Conservation (phyloP, 2,888 invertebrate genomes). For the Clepsis dumicolana region DNA sequence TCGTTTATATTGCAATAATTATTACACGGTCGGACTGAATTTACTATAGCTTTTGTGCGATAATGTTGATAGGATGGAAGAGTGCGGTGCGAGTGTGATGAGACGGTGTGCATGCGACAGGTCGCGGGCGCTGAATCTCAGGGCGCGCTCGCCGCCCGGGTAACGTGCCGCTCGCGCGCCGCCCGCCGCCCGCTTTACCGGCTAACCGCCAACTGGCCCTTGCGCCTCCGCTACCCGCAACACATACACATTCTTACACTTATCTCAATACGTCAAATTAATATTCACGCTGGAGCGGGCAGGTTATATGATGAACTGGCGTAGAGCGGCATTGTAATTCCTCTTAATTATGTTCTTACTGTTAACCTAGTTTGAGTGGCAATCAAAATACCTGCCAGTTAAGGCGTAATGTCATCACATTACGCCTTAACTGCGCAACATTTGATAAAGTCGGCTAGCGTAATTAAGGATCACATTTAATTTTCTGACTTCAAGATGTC, state of each 20-base stretch:
- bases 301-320: slow-evolving; percentile 33
- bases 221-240: not conserved
- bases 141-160: slow-evolving; percentile 60
- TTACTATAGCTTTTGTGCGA: slow-evolving; percentile 62
- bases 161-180: slow-evolving; percentile 18
- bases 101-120: slow-evolving; percentile 56
- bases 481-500: slow-evolving; percentile 51
- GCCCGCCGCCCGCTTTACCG: slow-evolving; percentile 1
- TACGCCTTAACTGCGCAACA: slow-evolving; percentile 52
- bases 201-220: slow-evolving; percentile 1
- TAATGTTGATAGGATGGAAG: slow-evolving; percentile 59
- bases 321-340: slow-evolving; percentile 28
- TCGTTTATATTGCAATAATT: slow-evolving; percentile 38
- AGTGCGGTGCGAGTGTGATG: slow-evolving; percentile 56
- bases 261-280: slow-evolving; percentile 5
- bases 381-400: slow-evolving; percentile 54
- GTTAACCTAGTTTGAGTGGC: slow-evolving; percentile 44
- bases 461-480: slow-evolving; percentile 65
- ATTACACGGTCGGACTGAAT: slow-evolving; percentile 70
- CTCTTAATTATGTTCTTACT: slow-evolving; percentile 37
- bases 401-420: slow-evolving; percentile 51
- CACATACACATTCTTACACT: slow-evolving; percentile 20
- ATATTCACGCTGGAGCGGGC: slow-evolving; percentile 25
- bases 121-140: slow-evolving; percentile 78
- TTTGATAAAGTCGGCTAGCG: slow-evolving; percentile 59